A percentile compares a stretch with the other conserved stretches of the same genome.
Evolutionary conservation across 23 tunicate genomes (phyloP).

Genomic region (Trididemnum nubilum): DNA sequence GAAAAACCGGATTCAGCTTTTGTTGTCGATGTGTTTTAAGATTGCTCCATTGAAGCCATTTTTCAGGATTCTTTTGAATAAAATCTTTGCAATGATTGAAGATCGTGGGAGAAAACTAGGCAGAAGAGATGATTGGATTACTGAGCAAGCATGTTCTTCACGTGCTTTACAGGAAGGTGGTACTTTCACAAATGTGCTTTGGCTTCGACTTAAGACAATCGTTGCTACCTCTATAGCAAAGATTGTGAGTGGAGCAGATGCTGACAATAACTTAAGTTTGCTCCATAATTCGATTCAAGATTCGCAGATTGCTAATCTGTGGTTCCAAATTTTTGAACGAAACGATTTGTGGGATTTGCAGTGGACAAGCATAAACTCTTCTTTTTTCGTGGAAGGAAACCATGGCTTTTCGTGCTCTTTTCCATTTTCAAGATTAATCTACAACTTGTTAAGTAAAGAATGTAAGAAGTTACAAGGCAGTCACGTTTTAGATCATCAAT

Average conservation of each 20-base stretch:
- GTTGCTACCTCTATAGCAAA: conserved; percentile 45
- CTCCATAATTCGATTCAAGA: background rate
- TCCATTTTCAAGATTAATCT: conserved; percentile 28
- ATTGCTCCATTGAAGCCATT: background rate
- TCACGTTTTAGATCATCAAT: background rate
- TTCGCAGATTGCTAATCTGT: background rate
- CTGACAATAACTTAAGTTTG: conserved; percentile 50
- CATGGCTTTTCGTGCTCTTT: conserved; percentile 20
- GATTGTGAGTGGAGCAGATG: conserved; percentile 53
- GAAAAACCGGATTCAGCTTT: conserved; percentile 36
- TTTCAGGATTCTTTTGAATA: conserved; percentile 25
- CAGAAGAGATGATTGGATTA: conserved; percentile 36
- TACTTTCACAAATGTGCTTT: conserved; percentile 63
- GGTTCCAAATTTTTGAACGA: background rate
- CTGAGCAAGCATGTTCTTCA: conserved; percentile 62
- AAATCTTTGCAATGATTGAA: conserved; percentile 12
- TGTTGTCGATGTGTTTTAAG: conserved; percentile 22
- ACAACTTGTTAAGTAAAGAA: conserved; percentile 19
- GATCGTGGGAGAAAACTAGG: conserved; percentile 7
- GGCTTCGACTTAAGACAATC: conserved; percentile 46
- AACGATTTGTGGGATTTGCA: conserved; percentile 3
- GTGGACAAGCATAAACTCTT: background rate
- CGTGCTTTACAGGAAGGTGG: conserved; percentile 71
- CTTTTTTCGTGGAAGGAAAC: conserved; percentile 23
- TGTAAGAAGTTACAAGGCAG: background rate